Evolutionary conservation across 1,140 invertebrate species (phyloP), one percentile per base, ranked within the genome.

Genomic region (Drosophila pachea): DNA sequence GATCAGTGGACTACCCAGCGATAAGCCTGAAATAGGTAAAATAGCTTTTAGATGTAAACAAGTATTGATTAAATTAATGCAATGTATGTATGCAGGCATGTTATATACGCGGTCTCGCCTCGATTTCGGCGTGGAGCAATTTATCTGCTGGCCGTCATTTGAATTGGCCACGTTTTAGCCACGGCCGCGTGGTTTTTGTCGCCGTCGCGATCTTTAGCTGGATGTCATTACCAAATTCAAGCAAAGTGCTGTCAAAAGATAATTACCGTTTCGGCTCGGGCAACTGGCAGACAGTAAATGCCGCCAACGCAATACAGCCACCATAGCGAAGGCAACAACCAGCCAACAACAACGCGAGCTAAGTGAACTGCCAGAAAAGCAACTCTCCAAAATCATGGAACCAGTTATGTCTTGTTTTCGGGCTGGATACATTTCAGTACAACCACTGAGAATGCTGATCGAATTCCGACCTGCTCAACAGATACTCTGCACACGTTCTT

Each of bases 211-310:
- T 70, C 63, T 69, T 78, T 67, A 65, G 62, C 68, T 35, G 53
- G 42, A n/a, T 84, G 79, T 86, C 76, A 73, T 67, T 76, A 65
- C 73, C 76, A 84, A 83, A 83, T 79, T 79, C 79, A 78, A 68
- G 76, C 79, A 79, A 86, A 79, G 73, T 79, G 79, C 81, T 83
- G 79, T 83, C 79, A 83, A 86, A 86, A 86, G 79, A 86, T 83
- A 83, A 86, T 86, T 79, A 83, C 79, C 81, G 73, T 73, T 79
- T 76, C 68, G 60, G 64, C 75, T 61, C 74, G 69, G 52, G 55
- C 70, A n/a, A 63, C 12, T 12, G n/a, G 14, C 40, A 43, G 6
- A 43, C 12, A 49, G 68, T 65, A 71, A 64, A 68, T 47, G 64
- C 65, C 61, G 61, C 71, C 71, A 66, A 73, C 60, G 48, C 56